Conservation (phyloP, 2,888 invertebrate genomes). For the Oligia strigilis region DNA sequence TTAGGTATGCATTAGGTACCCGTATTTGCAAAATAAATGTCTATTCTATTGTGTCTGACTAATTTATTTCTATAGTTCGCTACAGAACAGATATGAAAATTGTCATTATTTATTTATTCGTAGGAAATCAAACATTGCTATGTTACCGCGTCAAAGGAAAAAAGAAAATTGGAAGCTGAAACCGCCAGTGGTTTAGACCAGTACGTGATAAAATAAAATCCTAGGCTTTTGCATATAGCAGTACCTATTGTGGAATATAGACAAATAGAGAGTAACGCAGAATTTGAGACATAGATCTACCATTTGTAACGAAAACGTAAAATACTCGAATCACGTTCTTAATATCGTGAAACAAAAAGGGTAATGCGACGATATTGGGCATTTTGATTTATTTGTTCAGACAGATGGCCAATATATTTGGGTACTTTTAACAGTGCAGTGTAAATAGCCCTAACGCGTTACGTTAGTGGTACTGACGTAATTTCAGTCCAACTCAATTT, state of each 20-base stretch:
- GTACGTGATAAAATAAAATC: conserved; percentile 23
- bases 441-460: neutral
- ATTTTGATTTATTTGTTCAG: conserved; percentile 80
- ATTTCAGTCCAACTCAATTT: conserved; percentile 36
- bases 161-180: conserved; percentile 22
- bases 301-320: conserved; percentile 48
- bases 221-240: conserved; percentile 4
- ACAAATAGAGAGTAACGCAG: neutral
- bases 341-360: conserved; percentile 76
- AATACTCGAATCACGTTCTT: conserved; percentile 79
- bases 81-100: neutral
- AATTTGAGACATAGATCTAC: conserved; percentile 22
- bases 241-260: conserved; percentile 4
- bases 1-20: neutral
- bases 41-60: neutral
- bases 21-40: neutral
- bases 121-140: neutral
- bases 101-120: conserved; percentile 11
- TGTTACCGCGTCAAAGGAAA: conserved; percentile 13
- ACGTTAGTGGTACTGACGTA: neutral
- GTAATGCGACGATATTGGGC: conserved; percentile 72
- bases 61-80: neutral
- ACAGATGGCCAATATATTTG: conserved; percentile 34
- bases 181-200: neutral
- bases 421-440: conserved; percentile 23